Evolutionary conservation across 2,888 invertebrate species (phyloP), one percentile per base, ranked within the genome.

Genomic region (Dicranocentrus wangi): DNA sequence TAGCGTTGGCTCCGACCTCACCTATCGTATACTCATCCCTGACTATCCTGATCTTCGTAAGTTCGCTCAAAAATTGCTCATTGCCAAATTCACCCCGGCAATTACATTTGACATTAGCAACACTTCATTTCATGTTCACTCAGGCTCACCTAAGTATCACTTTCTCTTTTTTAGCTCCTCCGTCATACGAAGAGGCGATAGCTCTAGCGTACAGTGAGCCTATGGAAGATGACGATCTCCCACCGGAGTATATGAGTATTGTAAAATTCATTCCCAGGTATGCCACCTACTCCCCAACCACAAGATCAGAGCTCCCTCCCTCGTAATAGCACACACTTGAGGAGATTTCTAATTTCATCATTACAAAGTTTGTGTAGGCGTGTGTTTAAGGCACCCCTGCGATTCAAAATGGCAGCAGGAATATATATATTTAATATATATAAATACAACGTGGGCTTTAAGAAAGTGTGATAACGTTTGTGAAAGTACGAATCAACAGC

Each of bases 1-100:
- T 19, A 82, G 39, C 23, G 65, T 39, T 61, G 66, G 19, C 15
- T 47, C 60, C 19, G 73, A 58, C 39, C 72, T 66, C 7, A 71
- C 58, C 15, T n/a, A 65, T 1, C 39, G 32, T 27, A 25, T 73
- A 39, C 27, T 75, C 28, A 10, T 81, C n/a, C 70, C 73, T 3
- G 63, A 69, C n/a, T 83, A 81, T 65, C 83, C 77, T 51, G 83
- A 81, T 69, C 81, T 81, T 42, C 78, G 83, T 81, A 81, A 77
- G 80, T 65, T 25, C 13, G n/a, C 1, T 61, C 28, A 43, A 19
- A 28, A 23, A 68, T 47, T 43, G 21, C 10, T 47, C n/a, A n/a
- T 47, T 21, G 39, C 47, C 13, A 47, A 47, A 47, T 47, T 3
- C n/a, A n/a, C n/a, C n/a, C n/a, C 3, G n/a, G 15, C 43, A 8